phyloP scores from a whole-genome alignment of 2,113 vertebrate species.

The Progne subis region DNA sequence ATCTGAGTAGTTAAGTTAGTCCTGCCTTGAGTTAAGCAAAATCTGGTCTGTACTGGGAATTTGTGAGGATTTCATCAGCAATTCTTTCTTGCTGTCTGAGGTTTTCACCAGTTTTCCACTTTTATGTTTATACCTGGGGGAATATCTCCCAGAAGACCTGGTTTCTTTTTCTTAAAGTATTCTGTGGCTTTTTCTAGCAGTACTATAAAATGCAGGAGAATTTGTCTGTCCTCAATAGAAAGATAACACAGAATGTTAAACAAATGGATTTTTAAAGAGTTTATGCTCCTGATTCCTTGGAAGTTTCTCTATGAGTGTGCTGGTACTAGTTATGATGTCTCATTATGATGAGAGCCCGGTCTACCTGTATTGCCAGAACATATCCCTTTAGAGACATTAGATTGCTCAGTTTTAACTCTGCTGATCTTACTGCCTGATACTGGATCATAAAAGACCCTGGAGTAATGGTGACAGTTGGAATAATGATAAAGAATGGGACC shows the following conservation, averaged over 20 bases:
- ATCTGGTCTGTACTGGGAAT: constrained; percentile 4
- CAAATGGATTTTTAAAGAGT: neutral
- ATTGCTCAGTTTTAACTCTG: neutral
- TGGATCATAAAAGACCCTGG: neutral
- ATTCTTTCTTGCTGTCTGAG: neutral
- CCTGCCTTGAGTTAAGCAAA: neutral
- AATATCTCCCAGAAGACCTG: neutral
- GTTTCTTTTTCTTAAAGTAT: neutral
- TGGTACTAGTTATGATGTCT: neutral
- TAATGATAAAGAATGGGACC: constrained; percentile 31
- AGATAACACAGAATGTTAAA: neutral
- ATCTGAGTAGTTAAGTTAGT: neutral
- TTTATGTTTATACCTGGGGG: neutral
- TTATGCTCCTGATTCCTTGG: neutral
- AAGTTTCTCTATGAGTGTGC: neutral
- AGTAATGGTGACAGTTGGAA: neutral
- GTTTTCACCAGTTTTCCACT: neutral
- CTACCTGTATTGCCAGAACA: neutral
- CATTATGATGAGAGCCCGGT: neutral
- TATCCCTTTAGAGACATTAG: neutral
- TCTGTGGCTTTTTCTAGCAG: neutral
- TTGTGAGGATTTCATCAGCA: constrained; percentile 44
- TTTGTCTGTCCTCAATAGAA: neutral
- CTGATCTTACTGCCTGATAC: constrained; percentile 1
- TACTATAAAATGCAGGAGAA: neutral